Base-by-base conservation (phyloP, 1,140 invertebrate genomes). In the Heliconius hermathena region DNA sequence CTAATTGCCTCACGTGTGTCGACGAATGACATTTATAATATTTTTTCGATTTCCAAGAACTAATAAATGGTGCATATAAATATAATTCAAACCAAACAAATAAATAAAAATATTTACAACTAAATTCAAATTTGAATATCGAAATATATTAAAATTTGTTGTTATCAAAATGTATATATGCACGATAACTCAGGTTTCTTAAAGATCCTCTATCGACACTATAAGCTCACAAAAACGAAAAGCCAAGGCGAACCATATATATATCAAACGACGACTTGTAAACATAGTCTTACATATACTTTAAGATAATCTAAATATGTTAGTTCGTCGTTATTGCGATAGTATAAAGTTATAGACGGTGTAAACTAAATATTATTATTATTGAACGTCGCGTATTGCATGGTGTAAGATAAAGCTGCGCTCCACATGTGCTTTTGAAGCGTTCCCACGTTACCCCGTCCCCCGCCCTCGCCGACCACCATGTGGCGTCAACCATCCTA, bases 391-490 rank as follows among this genome's bases (percentile, higher is more conserved):
- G 87, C 86, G 84, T 91, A 90, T 89, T 86, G 84, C 87, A 86
- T 87, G 85, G 86, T 83, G 83, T 87, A 86, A 91, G 90, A 91
- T 92, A 92, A 94, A 93, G 90, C 92, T 94, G 92, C 87, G 88
- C 83, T 88, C 88, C 92, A 94, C 86, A 93, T 93, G 91, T 93
- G 90, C 86, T 86, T 81, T 74, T 83, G 86, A 83, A 84, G 38
- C 79, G 88, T 94, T 93, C 91, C 91, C 92, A 93, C 92, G 91
- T 81, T 84, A 74, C 82, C 41, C 77, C 85, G 78, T 79, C 81
- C 82, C 84, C 81, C 81, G 73, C 85, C 82, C 80, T 83, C 84
- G 73, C 75, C 76, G 73, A 57, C 78, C 86, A 89, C 89, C 92
- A 94, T 94, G 89, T 94, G 92, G 88, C 81, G 66, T 36, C 82